phyloP scores from a whole-genome alignment of 2,888 invertebrate species.

The Caenorhabditis zanzibari region DNA sequence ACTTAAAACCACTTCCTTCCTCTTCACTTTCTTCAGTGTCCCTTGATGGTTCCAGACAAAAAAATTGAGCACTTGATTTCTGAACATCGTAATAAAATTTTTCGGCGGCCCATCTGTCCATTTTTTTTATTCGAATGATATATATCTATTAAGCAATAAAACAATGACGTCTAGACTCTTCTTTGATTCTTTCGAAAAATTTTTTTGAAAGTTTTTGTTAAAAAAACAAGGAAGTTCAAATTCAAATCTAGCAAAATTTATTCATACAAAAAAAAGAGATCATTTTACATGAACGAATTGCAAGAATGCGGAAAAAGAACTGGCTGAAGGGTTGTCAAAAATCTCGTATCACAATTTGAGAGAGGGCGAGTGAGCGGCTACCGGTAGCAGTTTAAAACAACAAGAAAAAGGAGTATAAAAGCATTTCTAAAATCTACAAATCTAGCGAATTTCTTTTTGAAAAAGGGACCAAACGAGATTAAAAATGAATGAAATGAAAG shows the following conservation, averaged over 20 bases:
- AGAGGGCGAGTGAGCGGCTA: constrained; percentile 28
- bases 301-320: neutral
- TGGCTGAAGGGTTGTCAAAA: neutral
- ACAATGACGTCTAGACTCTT: constrained; percentile 43
- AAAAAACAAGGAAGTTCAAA: constrained; percentile 7
- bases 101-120: neutral
- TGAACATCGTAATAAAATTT: constrained; percentile 5
- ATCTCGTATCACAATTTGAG: constrained; percentile 56
- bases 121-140: neutral
- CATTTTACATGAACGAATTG: neutral
- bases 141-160: constrained; percentile 14
- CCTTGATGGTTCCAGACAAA: neutral
- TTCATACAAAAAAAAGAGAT: constrained; percentile 13
- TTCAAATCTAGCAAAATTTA: neutral
- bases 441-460: constrained; percentile 12
- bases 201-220: neutral
- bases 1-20: neutral
- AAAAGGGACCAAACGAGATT: constrained; percentile 7
- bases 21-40: neutral
- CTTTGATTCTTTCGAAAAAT: constrained; percentile 31
- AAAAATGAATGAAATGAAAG: constrained; percentile 8
- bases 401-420: neutral
- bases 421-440: neutral
- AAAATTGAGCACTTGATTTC: neutral
- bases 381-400: constrained; percentile 43